phyloP scores from a whole-genome alignment of 2,113 vertebrate species.

The Syngnathoides biaculeatus region DNA sequence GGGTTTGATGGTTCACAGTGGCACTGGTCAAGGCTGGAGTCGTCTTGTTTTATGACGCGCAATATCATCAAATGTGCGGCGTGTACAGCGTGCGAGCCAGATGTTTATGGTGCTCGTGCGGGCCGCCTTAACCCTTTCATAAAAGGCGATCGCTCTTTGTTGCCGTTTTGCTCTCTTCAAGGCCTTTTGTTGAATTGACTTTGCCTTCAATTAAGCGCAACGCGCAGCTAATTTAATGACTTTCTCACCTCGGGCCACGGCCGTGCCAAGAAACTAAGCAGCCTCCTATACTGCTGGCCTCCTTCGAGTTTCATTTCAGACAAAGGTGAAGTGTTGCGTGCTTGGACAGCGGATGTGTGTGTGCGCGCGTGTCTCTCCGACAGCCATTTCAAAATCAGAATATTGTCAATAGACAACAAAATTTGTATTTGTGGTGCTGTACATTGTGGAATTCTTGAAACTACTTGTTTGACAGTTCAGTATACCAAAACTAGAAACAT shows the following conservation, averaged over 20 bases:
- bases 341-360: neutral
- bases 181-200: conserved; percentile 48
- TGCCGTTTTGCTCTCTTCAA: conserved; percentile 32
- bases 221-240: conserved; percentile 43
- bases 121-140: conserved; percentile 21
- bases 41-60: conserved; percentile 38
- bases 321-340: conserved; percentile 17
- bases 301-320: conserved; percentile 46
- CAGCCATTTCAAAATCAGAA: neutral
- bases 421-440: too few species aligned
- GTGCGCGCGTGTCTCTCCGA: conserved; percentile 35
- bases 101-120: conserved; percentile 31
- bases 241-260: conserved; percentile 48
- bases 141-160: conserved; percentile 1
- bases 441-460: too few species aligned
- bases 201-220: conserved; percentile 60
- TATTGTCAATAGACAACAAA: too few species aligned
- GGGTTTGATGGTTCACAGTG: conserved; percentile 1
- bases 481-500: too few species aligned
- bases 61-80: conserved; percentile 27
- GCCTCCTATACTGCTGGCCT: conserved; percentile 30
- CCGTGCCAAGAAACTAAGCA: conserved; percentile 33
- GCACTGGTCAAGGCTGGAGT: conserved; percentile 38
- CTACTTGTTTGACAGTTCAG: too few species aligned
- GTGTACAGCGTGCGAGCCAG: conserved; percentile 27